A percentile compares a stretch with the other conserved stretches of the same genome.
These are phyloP conservation scores for Siphamia tubifer DNA, from an alignment of 2,113 vertebrate species.

Conservation along the genomic window DNA sequence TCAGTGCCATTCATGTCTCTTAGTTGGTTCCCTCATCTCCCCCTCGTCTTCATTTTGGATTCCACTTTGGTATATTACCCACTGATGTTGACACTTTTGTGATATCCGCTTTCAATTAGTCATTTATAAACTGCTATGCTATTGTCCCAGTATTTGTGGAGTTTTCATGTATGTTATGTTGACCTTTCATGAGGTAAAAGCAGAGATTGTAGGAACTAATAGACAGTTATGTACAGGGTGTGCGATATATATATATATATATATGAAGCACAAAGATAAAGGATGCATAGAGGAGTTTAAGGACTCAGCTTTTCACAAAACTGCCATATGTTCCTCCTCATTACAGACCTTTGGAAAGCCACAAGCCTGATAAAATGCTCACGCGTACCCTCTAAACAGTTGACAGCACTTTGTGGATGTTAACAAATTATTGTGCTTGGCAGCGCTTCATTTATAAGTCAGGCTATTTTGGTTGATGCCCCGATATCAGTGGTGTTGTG, in stretches of 20 bases:
- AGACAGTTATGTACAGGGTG: neutral
- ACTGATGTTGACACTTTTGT: conserved; percentile 2
- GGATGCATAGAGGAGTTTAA: neutral
- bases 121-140: neutral
- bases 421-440: conserved; percentile 16
- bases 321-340: conserved; percentile 30
- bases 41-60: conserved; percentile 10
- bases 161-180: neutral
- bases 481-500: neutral
- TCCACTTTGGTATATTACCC: neutral
- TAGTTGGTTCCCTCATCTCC: neutral
- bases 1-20: conserved; percentile 5
- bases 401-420: neutral
- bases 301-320: no score
- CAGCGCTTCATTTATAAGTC: conserved; percentile 23
- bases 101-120: conserved; percentile 17
- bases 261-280: neutral
- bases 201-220: neutral
- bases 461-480: conserved; percentile 1
- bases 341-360: conserved; percentile 24
- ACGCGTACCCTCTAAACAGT: neutral
- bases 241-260: no score
- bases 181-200: neutral
- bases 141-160: neutral
- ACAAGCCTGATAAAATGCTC: conserved; percentile 12